Base-by-base conservation (phyloP, 2,888 invertebrate genomes). In the Drosophila falleni region DNA sequence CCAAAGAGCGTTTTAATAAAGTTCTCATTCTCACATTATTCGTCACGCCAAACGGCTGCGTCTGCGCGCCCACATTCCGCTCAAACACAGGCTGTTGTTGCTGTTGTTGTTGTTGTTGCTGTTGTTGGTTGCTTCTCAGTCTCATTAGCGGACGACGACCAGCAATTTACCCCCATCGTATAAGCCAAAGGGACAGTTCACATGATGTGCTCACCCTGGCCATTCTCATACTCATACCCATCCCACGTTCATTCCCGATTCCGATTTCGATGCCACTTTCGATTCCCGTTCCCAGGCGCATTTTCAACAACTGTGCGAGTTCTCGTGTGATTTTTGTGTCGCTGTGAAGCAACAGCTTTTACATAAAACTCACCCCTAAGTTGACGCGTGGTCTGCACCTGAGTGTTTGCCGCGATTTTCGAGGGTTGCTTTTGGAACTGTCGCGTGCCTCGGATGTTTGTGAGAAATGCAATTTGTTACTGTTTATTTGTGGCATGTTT, bases 291-390 rank as follows among this genome's bases (percentile, higher is more conserved):
- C 78, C 83, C 74, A 76, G 78, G 68, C 74, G 44, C 73, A 66
- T 63, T 59, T 63, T 62, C 80, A 66, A 26, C 80, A 86, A 81
- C 86, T 89, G 90, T 62, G 73, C 61, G 61, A 53, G 86, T 91
- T 91, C 91, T 90, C 91, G 91, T 91, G 91, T 91, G 91, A 91
- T 90, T 90, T 85, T 84, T 78, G 31, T 11, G 29, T 4, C 23
- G 53, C 66, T 77, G 78, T 63, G 85, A 87, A 84, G 81, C 81
- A 68, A 74, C 74, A 67, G 84, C 61, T 49, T 59, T 66, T 59
- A 51, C 61, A 31, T 15, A 61, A 61, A 60, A 71, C 71, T 63
- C 87, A 86, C 74, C 81, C 81, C 65, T 58, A 68, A 66, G 41
- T 35, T 13, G 53, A 33, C 44, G 51, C 60, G 41, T 62, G 64